Evolutionary conservation across 2,888 invertebrate genomes (phyloP).

Genomic region (Leptura quadrifasciata): DNA sequence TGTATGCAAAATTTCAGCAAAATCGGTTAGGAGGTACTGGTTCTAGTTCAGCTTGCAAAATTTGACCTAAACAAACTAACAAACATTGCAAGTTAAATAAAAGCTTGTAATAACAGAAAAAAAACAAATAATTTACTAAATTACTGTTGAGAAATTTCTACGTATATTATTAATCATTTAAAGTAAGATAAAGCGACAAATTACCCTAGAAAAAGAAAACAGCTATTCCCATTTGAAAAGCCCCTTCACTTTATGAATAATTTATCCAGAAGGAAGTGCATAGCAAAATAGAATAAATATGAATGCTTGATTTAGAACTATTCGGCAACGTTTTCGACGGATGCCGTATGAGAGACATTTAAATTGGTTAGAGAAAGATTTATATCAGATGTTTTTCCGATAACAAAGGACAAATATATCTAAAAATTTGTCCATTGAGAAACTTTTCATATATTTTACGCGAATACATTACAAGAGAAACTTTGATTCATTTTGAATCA

Average conservation of each 20-base stretch:
- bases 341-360: neutral
- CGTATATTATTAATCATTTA: conserved; percentile 9
- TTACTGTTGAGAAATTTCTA: neutral
- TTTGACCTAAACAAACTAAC: too few relatives aligned
- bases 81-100: too few relatives aligned
- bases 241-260: conserved; percentile 23
- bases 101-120: too few relatives aligned
- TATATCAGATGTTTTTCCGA: conserved; percentile 20
- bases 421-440: conserved; percentile 19
- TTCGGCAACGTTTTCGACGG: conserved; percentile 38
- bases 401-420: conserved; percentile 22
- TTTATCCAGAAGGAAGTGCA: conserved; percentile 40
- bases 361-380: conserved; percentile 24
- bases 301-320: conserved; percentile 43
- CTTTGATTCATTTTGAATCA: conserved; percentile 5
- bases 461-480: neutral
- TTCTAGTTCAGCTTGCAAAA: too few relatives aligned
- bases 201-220: conserved; percentile 10
- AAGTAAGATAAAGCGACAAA: neutral
- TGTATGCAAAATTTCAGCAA: too few relatives aligned
- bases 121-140: too few relatives aligned
- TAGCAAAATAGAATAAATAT: conserved; percentile 40
- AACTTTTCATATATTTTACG: conserved; percentile 25
- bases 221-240: conserved; percentile 1
- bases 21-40: too few relatives aligned